Evolutionary conservation across 2,797 vertebrate species (phyloP).

Genomic region (Sebastes steindachneri): DNA sequence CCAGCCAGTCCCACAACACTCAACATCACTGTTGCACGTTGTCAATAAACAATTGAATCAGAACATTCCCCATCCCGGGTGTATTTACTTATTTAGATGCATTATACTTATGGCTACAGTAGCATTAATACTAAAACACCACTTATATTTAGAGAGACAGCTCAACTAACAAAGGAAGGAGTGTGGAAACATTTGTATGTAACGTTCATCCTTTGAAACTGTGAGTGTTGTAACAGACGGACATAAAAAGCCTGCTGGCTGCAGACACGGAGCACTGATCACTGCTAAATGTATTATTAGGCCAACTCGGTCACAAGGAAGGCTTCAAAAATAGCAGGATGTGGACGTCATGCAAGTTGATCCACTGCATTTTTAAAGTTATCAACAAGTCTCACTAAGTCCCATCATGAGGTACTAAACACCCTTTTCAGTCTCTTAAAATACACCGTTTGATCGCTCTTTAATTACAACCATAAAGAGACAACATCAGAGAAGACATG

Average conservation of each 20-base stretch:
- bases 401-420: background rate
- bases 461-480: background rate
- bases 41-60: background rate
- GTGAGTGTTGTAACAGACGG: background rate
- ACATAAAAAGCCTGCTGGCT: conserved; percentile 11
- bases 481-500: too few relatives aligned
- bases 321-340: conserved; percentile 60
- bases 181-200: background rate
- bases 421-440: conserved; percentile 12
- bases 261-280: conserved; percentile 1
- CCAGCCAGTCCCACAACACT: accelerated
- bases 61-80: background rate
- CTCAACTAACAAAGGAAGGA: background rate
- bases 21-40: background rate
- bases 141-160: background rate
- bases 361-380: conserved; percentile 44
- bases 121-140: background rate
- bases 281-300: conserved; percentile 55
- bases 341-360: conserved; percentile 55
- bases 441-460: background rate
- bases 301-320: conserved; percentile 50
- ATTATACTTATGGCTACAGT: background rate
- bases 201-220: background rate
- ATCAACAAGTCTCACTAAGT: conserved; percentile 25
- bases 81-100: background rate